phyloP scores from a whole-genome alignment of 2,888 invertebrate species.

The Campoplex nolae region DNA sequence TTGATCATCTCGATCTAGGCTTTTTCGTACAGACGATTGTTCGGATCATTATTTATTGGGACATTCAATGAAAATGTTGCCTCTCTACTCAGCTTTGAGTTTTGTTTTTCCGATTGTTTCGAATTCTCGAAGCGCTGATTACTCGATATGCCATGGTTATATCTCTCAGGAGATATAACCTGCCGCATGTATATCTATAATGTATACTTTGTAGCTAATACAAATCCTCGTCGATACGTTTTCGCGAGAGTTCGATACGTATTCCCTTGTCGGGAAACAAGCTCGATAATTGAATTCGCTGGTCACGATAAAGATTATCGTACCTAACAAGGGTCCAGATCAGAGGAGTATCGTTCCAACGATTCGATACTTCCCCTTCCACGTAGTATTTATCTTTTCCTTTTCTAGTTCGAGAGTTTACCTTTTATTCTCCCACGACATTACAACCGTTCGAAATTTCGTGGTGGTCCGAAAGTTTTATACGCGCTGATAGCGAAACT shows the following conservation, averaged over 20 bases:
- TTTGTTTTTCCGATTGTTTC: background rate
- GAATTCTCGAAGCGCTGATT: slow-evolving; percentile 25
- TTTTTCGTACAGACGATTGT: background rate
- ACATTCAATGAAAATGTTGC: background rate
- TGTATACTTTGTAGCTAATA: slow-evolving; percentile 58
- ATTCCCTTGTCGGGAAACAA: slow-evolving; percentile 66
- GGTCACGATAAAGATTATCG: slow-evolving; percentile 74
- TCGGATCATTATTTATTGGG: background rate
- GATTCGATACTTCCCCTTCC: slow-evolving; percentile 57
- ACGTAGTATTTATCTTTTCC: slow-evolving; percentile 27
- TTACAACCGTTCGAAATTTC: slow-evolving; percentile 2
- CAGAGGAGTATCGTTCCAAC: slow-evolving; percentile 64
- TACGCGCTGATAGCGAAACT: background rate
- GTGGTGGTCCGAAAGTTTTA: slow-evolving; percentile 17
- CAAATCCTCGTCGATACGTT: slow-evolving; percentile 62
- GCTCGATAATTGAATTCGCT: slow-evolving; percentile 73
- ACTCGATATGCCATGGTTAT: slow-evolving; percentile 4
- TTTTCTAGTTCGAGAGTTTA: slow-evolving; percentile 58
- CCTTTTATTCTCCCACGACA: slow-evolving; percentile 23
- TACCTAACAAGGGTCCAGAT: slow-evolving; percentile 72
- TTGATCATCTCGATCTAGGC: background rate
- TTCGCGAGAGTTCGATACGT: slow-evolving; percentile 38
- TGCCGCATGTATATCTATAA: background rate
- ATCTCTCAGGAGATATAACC: background rate
- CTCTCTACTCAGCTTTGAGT: background rate